Conservation (phyloP, 2,888 invertebrate genomes). For the Kuschelorhynchus macadamiae region DNA sequence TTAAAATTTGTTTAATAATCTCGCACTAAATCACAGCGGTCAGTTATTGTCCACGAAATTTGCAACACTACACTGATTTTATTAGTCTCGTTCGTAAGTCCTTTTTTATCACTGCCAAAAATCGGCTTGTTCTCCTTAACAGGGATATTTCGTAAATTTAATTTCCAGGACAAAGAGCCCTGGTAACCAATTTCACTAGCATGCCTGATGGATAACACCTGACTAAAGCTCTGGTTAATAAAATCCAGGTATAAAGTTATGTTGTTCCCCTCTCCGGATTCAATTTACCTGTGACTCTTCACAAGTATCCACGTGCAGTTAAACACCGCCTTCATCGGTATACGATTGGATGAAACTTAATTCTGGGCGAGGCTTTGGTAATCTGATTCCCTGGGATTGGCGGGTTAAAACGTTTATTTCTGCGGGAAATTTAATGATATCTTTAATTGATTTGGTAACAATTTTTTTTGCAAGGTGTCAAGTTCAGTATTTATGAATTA, state of each 20-base stretch:
- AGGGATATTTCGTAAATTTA: constrained; percentile 16
- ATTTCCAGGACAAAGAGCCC: background rate
- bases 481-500: constrained; percentile 34
- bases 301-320: constrained; percentile 58
- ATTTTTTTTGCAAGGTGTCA: constrained; percentile 47
- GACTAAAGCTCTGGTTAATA: constrained; percentile 60
- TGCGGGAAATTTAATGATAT: constrained; percentile 56
- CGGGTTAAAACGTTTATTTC: constrained; percentile 50
- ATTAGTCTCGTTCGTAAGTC: background rate
- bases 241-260: constrained; percentile 61
- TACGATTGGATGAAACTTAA: constrained; percentile 44
- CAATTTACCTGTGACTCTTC: constrained; percentile 54
- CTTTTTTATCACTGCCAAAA: constrained; percentile 14
- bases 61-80: background rate
- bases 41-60: background rate
- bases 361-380: constrained; percentile 34
- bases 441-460: constrained; percentile 55
- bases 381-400: constrained; percentile 53
- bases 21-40: background rate
- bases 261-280: constrained; percentile 40
- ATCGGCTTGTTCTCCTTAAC: background rate
- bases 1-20: background rate
- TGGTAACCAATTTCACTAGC: constrained; percentile 32
- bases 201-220: constrained; percentile 58
- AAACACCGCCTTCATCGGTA: constrained; percentile 39